Conservation (phyloP, 2,113 vertebrate genomes). For the Grantiella picta region DNA sequence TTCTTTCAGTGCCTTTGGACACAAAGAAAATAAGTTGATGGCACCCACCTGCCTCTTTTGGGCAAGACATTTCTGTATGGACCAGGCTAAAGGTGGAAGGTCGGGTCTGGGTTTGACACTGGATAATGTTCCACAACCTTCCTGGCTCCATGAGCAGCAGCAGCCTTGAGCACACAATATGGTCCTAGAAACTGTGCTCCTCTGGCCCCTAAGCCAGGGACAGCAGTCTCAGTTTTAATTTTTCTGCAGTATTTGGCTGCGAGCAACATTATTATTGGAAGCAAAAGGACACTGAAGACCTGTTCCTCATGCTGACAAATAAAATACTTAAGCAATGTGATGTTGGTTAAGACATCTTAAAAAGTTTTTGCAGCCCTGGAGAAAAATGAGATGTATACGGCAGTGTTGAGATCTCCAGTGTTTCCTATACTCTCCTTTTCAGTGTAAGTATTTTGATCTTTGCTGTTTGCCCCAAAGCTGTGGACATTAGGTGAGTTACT, state of each 20-base stretch:
- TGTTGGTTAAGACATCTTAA: not conserved
- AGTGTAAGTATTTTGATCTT: not conserved
- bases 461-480: not conserved
- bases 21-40: not conserved
- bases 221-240: not conserved
- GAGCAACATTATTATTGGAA: not conserved
- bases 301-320: not conserved
- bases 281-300: not conserved
- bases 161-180: accelerated
- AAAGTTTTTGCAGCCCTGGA: not conserved
- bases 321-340: not conserved
- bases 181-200: not conserved
- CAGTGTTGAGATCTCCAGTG: not conserved
- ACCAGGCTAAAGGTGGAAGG: not conserved
- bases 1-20: accelerated
- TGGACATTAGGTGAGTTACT: not conserved
- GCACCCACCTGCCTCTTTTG: not conserved
- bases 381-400: not conserved
- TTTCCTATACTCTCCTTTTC: not conserved
- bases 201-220: not conserved
- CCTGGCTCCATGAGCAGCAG: not conserved
- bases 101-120: not conserved
- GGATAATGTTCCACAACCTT: not conserved
- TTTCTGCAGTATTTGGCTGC: not conserved
- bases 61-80: not conserved